A percentile compares a stretch with the other conserved stretches of the same genome.
phyloP scores from a whole-genome alignment of 1,140 invertebrate species.

The Cyphomyrmex costatus region DNA sequence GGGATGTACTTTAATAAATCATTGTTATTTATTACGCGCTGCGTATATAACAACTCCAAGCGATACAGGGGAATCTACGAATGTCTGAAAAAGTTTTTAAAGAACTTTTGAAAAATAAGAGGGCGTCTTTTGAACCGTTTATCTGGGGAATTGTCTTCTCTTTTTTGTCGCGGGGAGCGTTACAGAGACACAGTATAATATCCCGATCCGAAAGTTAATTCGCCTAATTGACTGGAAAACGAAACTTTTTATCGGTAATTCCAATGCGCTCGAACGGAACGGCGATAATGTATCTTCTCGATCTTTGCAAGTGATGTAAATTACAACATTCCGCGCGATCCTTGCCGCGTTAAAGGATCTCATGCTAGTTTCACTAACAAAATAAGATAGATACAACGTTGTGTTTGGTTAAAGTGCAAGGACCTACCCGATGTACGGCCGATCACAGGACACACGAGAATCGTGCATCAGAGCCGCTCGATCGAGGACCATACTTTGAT shows the following conservation, averaged over 20 bases:
- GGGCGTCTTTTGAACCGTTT: not conserved
- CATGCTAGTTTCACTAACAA: not conserved
- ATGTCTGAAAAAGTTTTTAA: constrained; percentile 8
- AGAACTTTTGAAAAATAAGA: constrained; percentile 27
- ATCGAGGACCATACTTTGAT: constrained; percentile 91
- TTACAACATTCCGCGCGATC: constrained; percentile 37
- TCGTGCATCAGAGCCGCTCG: constrained; percentile 82
- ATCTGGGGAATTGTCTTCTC: constrained; percentile 1
- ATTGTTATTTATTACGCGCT: constrained; percentile 1
- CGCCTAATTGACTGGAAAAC: constrained; percentile 40
- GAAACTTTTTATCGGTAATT: constrained; percentile 39
- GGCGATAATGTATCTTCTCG: constrained; percentile 7
- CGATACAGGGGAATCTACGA: not conserved
- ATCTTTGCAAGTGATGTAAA: constrained; percentile 28
- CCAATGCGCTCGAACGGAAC: constrained; percentile 1
- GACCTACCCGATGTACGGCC: constrained; percentile 81
- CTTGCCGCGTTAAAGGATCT: not conserved
- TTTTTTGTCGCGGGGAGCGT: not conserved
- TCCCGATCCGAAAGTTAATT: constrained; percentile 8
- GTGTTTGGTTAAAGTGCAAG: constrained; percentile 76
- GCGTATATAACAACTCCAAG: not conserved
- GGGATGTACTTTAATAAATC: constrained; percentile 30
- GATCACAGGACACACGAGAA: constrained; percentile 82
- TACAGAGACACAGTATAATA: not conserved
- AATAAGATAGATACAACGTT: not conserved